These are phyloP conservation scores for Apamea sordens DNA, from an alignment of 2,888 invertebrate genomes.

Conservation along the genomic window DNA sequence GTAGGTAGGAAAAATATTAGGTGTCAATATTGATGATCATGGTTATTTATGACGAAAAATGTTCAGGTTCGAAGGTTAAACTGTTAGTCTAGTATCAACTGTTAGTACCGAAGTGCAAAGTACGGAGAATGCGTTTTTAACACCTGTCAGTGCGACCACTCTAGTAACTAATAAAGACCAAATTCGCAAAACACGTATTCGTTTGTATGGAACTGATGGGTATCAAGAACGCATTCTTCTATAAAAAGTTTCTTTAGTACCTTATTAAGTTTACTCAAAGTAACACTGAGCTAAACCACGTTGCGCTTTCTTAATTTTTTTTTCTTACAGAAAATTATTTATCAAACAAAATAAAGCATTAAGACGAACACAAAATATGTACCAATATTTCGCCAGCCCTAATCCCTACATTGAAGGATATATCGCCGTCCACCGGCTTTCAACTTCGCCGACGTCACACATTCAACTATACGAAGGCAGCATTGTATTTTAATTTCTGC, in stretches of 20 bases:
- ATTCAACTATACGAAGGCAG: conserved; percentile 79
- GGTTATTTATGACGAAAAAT: background rate
- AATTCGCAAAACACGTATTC: too few species aligned
- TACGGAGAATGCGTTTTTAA: background rate
- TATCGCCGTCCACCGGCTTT: conserved; percentile 84
- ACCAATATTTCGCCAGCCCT: conserved; percentile 70
- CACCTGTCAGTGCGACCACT: too few species aligned
- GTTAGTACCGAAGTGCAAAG: background rate
- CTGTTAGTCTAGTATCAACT: background rate
- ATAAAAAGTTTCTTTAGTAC: background rate
- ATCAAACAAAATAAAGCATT: background rate
- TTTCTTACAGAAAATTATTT: too few species aligned
- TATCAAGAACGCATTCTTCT: background rate
- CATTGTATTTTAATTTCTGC: conserved; percentile 87
- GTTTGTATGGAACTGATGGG: background rate
- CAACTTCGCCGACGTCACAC: conserved; percentile 86
- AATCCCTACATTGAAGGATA: conserved; percentile 80
- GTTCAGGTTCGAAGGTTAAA: background rate
- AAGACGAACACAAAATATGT: background rate
- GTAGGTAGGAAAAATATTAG: background rate
- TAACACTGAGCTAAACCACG: background rate
- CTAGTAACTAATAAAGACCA: too few species aligned
- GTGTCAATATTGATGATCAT: background rate
- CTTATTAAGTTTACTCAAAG: background rate
- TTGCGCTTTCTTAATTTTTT: background rate